These are phyloP conservation scores for Esox niger DNA, from an alignment of 2,113 vertebrate species.

Conservation along the genomic window DNA sequence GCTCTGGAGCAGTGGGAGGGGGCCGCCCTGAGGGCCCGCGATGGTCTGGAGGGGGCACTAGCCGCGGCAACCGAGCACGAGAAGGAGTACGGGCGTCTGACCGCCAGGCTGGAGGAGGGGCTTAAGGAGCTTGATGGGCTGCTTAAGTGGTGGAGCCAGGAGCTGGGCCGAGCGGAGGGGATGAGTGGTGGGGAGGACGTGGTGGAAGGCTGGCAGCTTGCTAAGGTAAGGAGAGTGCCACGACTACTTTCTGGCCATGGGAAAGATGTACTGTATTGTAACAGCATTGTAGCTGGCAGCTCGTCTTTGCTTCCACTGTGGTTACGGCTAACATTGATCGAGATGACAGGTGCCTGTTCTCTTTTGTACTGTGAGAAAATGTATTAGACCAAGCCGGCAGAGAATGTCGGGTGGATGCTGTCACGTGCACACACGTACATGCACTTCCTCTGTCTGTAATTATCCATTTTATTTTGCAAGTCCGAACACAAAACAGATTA, in stretches of 20 bases:
- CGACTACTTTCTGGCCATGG: background rate
- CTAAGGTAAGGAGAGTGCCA: slow-evolving; percentile 74
- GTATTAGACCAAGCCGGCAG: background rate
- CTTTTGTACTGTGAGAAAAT: background rate
- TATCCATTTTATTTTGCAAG: slow-evolving; percentile 67
- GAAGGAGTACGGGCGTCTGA: slow-evolving; percentile 78
- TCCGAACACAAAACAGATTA: slow-evolving; percentile 66
- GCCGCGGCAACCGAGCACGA: slow-evolving; percentile 81
- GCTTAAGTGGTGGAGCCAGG: slow-evolving; percentile 77
- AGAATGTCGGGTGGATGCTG: background rate
- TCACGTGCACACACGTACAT: slow-evolving; percentile 15
- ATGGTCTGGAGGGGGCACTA: slow-evolving; percentile 76
- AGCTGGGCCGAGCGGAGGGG: slow-evolving; percentile 76
- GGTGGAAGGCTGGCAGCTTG: slow-evolving; percentile 82
- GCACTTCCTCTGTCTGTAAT: slow-evolving; percentile 52
- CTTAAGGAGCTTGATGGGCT: slow-evolving; percentile 69
- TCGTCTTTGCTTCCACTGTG: background rate
- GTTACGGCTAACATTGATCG: no score
- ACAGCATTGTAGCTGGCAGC: slow-evolving; percentile 3
- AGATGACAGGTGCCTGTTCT: no score
- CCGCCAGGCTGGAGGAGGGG: slow-evolving; percentile 78
- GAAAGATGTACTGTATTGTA: slow-evolving; percentile 4
- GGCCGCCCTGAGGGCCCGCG: slow-evolving; percentile 72
- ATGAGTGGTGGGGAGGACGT: slow-evolving; percentile 81
- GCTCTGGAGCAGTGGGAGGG: slow-evolving; percentile 95